These are phyloP conservation scores for Zophobas morio DNA, from an alignment of 1,140 invertebrate species.

Conservation along the genomic window DNA sequence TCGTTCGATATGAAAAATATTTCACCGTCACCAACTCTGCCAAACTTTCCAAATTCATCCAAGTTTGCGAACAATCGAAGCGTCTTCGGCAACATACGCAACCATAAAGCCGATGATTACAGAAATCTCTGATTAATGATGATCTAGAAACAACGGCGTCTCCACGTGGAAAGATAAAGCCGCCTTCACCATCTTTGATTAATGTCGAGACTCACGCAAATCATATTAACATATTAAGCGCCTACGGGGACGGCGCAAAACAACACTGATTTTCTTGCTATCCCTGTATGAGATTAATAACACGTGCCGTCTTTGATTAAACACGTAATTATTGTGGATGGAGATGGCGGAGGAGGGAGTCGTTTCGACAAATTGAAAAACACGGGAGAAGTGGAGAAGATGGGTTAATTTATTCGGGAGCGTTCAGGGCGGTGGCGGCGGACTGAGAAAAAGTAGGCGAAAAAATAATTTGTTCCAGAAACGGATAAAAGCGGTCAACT, in stretches of 20 bases:
- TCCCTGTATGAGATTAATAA: slow-evolving; percentile 26
- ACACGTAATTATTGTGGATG: slow-evolving; percentile 7
- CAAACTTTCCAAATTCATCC: slow-evolving; percentile 32
- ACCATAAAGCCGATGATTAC: slow-evolving; percentile 56
- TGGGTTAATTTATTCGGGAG: slow-evolving; percentile 17
- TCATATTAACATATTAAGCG: slow-evolving; percentile 63
- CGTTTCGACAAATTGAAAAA: slow-evolving; percentile 28
- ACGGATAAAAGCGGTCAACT: too few species aligned
- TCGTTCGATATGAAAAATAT: slow-evolving; percentile 37
- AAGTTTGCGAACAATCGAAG: slow-evolving; percentile 45
- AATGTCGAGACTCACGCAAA: slow-evolving; percentile 62
- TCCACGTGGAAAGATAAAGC: slow-evolving; percentile 54
- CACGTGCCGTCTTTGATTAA: slow-evolving; percentile 37
- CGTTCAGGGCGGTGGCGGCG: not conserved
- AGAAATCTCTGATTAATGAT: slow-evolving; percentile 60
- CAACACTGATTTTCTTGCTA: slow-evolving; percentile 29
- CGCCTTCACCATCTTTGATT: slow-evolving; percentile 56
- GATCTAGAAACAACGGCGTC: slow-evolving; percentile 60
- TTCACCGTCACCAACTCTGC: not conserved
- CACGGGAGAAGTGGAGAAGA: not conserved
- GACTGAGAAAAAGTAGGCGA: too few species aligned
- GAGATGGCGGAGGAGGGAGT: not conserved
- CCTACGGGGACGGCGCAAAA: slow-evolving; percentile 42
- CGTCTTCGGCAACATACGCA: slow-evolving; percentile 47
- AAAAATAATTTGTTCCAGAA: too few species aligned